phyloP scores from a whole-genome alignment of 2,797 vertebrate species.

The Synaphobranchus kaupii region DNA sequence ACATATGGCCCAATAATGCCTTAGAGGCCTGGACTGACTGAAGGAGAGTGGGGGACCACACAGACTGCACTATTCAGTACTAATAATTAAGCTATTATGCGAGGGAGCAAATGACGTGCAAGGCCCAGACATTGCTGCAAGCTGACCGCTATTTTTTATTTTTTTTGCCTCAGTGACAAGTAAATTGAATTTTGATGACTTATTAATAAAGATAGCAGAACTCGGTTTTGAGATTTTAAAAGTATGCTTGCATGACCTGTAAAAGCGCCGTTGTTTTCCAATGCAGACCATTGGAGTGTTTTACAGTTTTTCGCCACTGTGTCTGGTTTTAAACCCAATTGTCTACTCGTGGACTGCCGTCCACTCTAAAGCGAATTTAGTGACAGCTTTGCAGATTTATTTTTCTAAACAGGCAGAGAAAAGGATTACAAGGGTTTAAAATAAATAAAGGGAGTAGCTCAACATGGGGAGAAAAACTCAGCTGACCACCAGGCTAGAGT shows the following conservation, averaged over 20 bases:
- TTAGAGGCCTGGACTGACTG: constrained; percentile 20
- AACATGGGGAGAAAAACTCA: neutral
- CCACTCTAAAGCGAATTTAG: neutral
- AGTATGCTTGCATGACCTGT: neutral
- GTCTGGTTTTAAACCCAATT: neutral
- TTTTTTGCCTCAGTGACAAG: neutral
- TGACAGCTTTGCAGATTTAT: neutral
- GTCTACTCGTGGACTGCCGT: neutral
- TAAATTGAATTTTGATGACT: neutral
- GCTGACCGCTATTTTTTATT: neutral
- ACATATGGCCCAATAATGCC: constrained; percentile 32
- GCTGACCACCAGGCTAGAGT: neutral
- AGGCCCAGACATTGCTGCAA: neutral
- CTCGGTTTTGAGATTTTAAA: neutral
- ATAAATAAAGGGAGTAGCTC: neutral
- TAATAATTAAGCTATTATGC: neutral
- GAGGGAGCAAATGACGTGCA: neutral
- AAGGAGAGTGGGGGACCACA: constrained; percentile 36
- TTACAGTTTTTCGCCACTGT: neutral
- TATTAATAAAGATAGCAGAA: neutral
- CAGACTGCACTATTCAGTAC: constrained; percentile 20
- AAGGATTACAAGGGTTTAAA: neutral
- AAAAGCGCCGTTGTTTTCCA: constrained; percentile 1
- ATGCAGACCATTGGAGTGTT: neutral
- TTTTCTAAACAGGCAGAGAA: neutral